Conservation (phyloP, 1,140 invertebrate species). For the Pseudomyrmex flavicornis region DNA sequence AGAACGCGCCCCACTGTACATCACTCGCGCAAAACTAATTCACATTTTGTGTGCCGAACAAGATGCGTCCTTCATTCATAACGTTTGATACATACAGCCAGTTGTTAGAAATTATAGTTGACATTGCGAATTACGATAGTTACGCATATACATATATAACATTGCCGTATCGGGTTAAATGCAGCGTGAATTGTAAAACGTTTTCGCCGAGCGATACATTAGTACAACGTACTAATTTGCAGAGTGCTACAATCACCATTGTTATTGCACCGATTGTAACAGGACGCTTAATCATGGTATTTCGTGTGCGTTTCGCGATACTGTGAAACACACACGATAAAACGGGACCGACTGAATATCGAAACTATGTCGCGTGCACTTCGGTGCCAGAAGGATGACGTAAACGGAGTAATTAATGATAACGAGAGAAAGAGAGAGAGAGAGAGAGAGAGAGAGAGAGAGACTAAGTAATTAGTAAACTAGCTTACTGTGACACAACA, state of each 20-base stretch:
- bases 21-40: constrained; percentile 22
- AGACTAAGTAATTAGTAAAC: constrained; percentile 13
- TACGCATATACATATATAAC: not conserved
- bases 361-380: constrained; percentile 2
- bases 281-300: constrained; percentile 41
- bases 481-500: not conserved
- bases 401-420: constrained; percentile 36
- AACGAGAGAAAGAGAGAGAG: not conserved
- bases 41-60: not conserved
- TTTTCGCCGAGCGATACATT: constrained; percentile 12
- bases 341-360: constrained; percentile 29
- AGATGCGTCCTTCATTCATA: constrained; percentile 37
- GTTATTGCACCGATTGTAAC: constrained; percentile 51
- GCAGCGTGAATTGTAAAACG: constrained; percentile 35
- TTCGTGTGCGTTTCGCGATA: constrained; percentile 19
- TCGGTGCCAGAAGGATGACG: not conserved
- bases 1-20: constrained; percentile 3
- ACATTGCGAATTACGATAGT: constrained; percentile 38
- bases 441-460: not conserved
- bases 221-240: constrained; percentile 39
- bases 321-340: constrained; percentile 17
- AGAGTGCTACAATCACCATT: constrained; percentile 50
- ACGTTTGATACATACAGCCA: not conserved
- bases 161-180: constrained; percentile 22
- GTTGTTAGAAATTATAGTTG: constrained; percentile 48